Evolutionary conservation across 2,113 vertebrate species (phyloP).

Genomic region (Dunckerocampus dactyliophorus): DNA sequence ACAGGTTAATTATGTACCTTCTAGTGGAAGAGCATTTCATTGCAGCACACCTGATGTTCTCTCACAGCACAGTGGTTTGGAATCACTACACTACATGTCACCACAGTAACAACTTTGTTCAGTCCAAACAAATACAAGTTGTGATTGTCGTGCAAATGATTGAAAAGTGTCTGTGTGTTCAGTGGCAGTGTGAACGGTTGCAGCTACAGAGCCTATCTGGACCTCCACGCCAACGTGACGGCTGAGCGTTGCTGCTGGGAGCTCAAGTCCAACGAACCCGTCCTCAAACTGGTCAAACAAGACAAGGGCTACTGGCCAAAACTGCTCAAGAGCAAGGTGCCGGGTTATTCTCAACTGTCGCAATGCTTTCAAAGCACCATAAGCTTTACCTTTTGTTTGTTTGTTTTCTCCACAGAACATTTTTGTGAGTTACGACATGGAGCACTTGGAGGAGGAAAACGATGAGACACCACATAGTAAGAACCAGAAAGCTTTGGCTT

Average conservation of each 20-base stretch:
- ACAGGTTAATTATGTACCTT: too few species aligned
- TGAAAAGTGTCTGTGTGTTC: conserved; percentile 11
- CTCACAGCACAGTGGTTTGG: not conserved
- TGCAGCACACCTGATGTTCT: not conserved
- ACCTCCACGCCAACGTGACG: conserved; percentile 42
- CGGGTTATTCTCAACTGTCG: not conserved
- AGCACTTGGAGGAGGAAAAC: conserved; percentile 54
- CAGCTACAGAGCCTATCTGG: conserved; percentile 52
- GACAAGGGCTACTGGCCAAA: conserved; percentile 50
- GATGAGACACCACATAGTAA: conserved; percentile 28
- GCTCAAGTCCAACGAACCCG: conserved; percentile 63
- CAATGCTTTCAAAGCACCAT: not conserved
- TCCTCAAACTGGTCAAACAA: conserved; percentile 64
- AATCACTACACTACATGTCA: not conserved
- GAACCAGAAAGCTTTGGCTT: not conserved
- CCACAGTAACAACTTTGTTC: not conserved
- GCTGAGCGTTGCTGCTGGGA: conserved; percentile 56
- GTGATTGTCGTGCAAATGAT: not conserved
- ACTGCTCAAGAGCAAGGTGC: conserved; percentile 63
- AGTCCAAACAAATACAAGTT: not conserved
- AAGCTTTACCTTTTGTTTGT: too few species aligned
- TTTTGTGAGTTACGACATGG: conserved; percentile 68
- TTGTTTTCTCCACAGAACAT: conserved; percentile 48
- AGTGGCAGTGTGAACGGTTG: conserved; percentile 52
- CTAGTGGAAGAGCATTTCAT: too few species aligned